Base-by-base conservation (phyloP, 2,797 vertebrate genomes). In the Lepilemur septentrionalis region DNA sequence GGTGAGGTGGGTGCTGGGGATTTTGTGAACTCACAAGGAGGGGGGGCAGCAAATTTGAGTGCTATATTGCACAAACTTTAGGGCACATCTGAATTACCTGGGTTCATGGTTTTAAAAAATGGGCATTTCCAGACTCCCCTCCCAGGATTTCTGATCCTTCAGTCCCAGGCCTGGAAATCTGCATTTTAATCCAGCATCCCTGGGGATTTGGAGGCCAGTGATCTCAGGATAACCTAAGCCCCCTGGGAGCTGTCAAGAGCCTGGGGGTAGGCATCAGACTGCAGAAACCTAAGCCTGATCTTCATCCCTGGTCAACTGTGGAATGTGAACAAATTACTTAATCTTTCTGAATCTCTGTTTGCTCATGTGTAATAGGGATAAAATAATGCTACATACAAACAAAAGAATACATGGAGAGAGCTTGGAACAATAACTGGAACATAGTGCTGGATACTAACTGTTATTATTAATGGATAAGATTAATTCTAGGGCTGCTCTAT, bases 201-300 rank as follows among this genome's bases (percentile, higher is more conserved):
- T 35, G 28, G 20, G 35, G 41, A 12, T 25, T 75, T 4, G 0
- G 35, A 89, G 79, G 25, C 20, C 35, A 25, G 41, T 46, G 48
- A n/a, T 41, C 30, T 20, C 50, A 20, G 43, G 23, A 2, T 41
- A 20, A 4, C 30, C 52, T 48, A 67, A 57, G 50, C 57, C 61
- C 14, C 35, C 35, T 25, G 48, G 22, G 72, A 82, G 55, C 67
- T 13, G 1, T 8, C 12, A 13, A 17, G 67, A 25, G 1, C 0
- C 0, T 5, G 30, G 63, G 30, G 1, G 10, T 3, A 10, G 57
- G 20, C 12, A 5, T 35, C n/a, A 18, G 61, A 15, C 48, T 0
- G 0, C 9, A 14, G 86, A 70, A 41, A 15, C 38, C 50, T 6
- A 35, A 79, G 48, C 41, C 76, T 43, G 57, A 23, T 46, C 38